A percentile compares a stretch with the other conserved stretches of the same genome.
Conservation (phyloP, 2,797 vertebrate genomes). For the Limosa lapponica region DNA sequence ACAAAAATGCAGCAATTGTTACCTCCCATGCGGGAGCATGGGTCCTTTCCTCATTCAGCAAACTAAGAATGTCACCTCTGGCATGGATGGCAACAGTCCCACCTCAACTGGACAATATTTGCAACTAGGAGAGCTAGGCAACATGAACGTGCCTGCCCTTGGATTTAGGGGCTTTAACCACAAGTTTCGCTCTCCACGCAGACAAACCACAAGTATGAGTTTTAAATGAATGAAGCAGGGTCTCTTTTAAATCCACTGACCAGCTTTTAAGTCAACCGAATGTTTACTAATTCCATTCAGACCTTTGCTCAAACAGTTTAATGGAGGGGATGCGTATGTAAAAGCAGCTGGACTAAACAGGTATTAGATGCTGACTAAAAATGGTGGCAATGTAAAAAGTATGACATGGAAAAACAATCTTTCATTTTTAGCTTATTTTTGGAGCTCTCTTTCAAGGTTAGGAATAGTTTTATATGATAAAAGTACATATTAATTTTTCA, state of each 20-base stretch:
- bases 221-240: neutral
- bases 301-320: neutral
- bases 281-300: neutral
- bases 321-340: neutral
- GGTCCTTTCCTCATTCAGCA: neutral
- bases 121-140: rapidly evolving
- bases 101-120: neutral
- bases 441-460: neutral
- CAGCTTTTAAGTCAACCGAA: neutral
- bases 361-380: neutral
- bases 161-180: neutral
- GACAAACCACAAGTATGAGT: neutral
- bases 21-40: neutral
- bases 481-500: neutral
- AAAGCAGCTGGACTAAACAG: neutral
- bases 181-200: neutral
- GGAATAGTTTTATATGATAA: neutral
- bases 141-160: rapidly evolving
- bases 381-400: neutral
- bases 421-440: neutral
- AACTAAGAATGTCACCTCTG: neutral
- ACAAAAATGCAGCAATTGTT: neutral
- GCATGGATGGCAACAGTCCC: rapidly evolving
- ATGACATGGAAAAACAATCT: neutral
- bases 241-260: neutral